phyloP scores from a whole-genome alignment of 2,797 vertebrate genomes.

The Hyperoplus immaculatus region DNA sequence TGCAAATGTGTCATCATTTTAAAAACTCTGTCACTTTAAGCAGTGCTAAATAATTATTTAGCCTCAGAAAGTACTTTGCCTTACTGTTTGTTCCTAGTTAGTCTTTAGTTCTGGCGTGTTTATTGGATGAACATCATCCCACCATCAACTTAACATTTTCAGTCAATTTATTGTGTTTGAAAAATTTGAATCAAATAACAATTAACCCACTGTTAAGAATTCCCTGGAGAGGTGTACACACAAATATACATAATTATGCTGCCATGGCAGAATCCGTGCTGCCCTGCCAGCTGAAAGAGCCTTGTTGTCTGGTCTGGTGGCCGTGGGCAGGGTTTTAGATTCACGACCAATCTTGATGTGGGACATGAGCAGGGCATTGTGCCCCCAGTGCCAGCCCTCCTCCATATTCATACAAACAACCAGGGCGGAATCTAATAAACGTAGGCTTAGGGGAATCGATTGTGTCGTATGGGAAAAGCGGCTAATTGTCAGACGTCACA shows the following conservation, averaged over 20 bases:
- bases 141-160: not conserved
- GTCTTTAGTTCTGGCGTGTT: too few species aligned
- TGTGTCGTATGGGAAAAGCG: conserved; percentile 73
- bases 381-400: conserved; percentile 56
- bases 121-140: too few species aligned
- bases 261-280: conserved; percentile 22
- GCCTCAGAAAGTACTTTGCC: not conserved
- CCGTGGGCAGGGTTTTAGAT: conserved; percentile 72
- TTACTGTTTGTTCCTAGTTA: not conserved
- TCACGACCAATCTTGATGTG: conserved; percentile 55
- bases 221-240: conserved; percentile 37
- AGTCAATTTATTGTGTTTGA: not conserved
- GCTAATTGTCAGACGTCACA: conserved; percentile 62
- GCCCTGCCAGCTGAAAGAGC: conserved; percentile 57
- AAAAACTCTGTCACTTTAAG: too few species aligned
- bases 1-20: not conserved
- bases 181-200: conserved; percentile 17
- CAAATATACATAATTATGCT: conserved; percentile 11
- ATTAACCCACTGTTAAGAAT: not conserved
- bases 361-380: conserved; percentile 77
- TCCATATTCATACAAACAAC: conserved; percentile 82
- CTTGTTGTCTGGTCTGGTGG: conserved; percentile 62
- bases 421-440: conserved; percentile 79
- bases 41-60: not conserved
- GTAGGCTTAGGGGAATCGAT: conserved; percentile 69